Conservation (phyloP, 2,113 vertebrate species). For the Ranitomeya variabilis region DNA sequence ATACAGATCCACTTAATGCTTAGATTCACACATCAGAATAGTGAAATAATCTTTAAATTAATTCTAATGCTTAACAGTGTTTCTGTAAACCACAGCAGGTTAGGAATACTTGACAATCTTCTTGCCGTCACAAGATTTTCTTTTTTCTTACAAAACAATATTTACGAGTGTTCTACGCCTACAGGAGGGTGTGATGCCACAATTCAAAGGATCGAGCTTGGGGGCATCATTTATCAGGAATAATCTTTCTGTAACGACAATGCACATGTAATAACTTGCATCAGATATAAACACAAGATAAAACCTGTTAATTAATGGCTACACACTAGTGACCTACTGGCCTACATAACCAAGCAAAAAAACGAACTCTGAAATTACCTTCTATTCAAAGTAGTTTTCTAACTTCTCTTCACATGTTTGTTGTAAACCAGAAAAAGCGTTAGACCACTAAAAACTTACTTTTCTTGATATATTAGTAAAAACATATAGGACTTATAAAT, state of each 20-base stretch:
- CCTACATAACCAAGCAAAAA: background rate
- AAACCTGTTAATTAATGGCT: background rate
- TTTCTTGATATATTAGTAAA: no score
- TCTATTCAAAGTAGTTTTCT: no score
- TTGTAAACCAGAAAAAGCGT: no score
- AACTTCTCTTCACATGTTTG: no score
- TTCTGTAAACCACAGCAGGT: constrained; percentile 34
- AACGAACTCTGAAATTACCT: no score
- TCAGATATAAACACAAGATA: background rate
- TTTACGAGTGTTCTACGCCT: background rate
- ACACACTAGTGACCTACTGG: background rate
- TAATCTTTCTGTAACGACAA: background rate
- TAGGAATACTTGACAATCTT: constrained; percentile 23
- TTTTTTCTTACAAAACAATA: background rate
- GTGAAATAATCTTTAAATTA: background rate
- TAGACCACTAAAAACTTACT: no score
- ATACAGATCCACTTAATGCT: constrained; percentile 22
- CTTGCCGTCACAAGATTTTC: constrained; percentile 5
- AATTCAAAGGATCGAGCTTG: background rate
- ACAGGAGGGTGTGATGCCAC: background rate
- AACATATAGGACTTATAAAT: no score
- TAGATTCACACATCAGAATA: constrained; percentile 3
- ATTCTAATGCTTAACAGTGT: background rate
- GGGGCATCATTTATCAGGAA: background rate
- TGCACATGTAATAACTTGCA: background rate